Evolutionary conservation across 2,888 invertebrate genomes (phyloP).

Genomic region (Pollenia labialis): DNA sequence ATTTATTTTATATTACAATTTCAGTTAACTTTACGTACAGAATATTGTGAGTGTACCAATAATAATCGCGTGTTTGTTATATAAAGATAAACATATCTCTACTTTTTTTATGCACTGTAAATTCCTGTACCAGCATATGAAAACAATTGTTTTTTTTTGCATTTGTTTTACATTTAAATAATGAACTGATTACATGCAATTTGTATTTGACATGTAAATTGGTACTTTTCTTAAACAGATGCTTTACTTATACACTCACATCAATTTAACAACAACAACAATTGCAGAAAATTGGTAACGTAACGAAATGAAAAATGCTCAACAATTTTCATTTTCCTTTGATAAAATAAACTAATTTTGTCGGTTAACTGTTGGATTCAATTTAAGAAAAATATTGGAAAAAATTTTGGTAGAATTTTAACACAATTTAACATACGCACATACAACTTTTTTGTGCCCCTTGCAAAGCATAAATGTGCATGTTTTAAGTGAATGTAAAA

Average conservation of each 20-base stretch:
- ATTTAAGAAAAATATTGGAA: neutral
- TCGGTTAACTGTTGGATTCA: neutral
- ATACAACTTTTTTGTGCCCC: too few relatives aligned
- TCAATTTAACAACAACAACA: neutral
- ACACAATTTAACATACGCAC: too few relatives aligned
- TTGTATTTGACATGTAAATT: constrained; percentile 39
- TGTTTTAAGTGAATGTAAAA: neutral
- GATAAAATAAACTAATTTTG: neutral
- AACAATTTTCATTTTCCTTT: neutral
- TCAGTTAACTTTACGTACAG: too few relatives aligned
- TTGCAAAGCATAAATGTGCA: neutral
- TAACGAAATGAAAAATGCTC: neutral
- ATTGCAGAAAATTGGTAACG: neutral
- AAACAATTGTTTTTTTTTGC: neutral
- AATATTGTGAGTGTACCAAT: too few relatives aligned
- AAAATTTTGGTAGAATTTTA: too few relatives aligned
- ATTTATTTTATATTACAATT: too few relatives aligned
- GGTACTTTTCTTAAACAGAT: constrained; percentile 24
- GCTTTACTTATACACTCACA: neutral
- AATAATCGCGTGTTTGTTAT: too few relatives aligned
- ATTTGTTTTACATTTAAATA: constrained; percentile 6
- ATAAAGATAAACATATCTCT: neutral
- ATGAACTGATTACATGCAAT: constrained; percentile 29
- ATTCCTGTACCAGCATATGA: neutral
- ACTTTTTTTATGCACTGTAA: neutral